Base-by-base conservation (phyloP, 2,113 vertebrate species). In the Grammomys surdaster region DNA sequence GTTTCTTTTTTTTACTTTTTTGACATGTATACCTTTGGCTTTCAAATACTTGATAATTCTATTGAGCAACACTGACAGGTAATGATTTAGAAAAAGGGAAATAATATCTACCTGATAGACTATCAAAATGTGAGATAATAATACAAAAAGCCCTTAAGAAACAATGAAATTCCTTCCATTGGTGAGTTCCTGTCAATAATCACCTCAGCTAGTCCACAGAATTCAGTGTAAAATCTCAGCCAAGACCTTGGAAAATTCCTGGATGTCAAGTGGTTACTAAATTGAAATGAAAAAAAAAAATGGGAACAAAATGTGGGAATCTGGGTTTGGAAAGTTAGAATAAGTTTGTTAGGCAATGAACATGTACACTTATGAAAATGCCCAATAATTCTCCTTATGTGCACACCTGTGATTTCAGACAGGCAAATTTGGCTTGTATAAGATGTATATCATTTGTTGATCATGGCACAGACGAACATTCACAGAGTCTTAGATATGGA, bases 381-480 rank as follows among this genome's bases (percentile, higher is more conserved):
- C 88, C 92, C 96, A 85, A 96, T 80, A 98, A 97, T 89, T 98
- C 97, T 98, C 96, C 98, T 97, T 96, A 92, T 98, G 97, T 97
- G 96, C 94, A 98, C 19, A 97, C 88, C 95, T 96, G 96, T 80
- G 98, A 91, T 95, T 98, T 97, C 94, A 67, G 70, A 93, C 7
- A 94, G 96, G 96, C 70, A 96, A 97, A 97, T 98, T 91, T 95
- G 78, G 88, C 88, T 97, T 98, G 89, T 93, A 96, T 93, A 96
- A 89, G 91, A 97, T 96, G 94, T 92, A 78, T 91, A 97, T 97
- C 84, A 96, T 97, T 96, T 97, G 98, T 95, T 96, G 97, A 98
- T 97, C 98, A 99, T 98, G 98, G 99, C 99, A 99, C 98, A 98
- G 97, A 98, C 46, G 92, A 97, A 98, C 97, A 98, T 91, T 95